Evolutionary conservation across 2,113 vertebrate species (phyloP).

Genomic region (Paradoxurus hermaphroditus): DNA sequence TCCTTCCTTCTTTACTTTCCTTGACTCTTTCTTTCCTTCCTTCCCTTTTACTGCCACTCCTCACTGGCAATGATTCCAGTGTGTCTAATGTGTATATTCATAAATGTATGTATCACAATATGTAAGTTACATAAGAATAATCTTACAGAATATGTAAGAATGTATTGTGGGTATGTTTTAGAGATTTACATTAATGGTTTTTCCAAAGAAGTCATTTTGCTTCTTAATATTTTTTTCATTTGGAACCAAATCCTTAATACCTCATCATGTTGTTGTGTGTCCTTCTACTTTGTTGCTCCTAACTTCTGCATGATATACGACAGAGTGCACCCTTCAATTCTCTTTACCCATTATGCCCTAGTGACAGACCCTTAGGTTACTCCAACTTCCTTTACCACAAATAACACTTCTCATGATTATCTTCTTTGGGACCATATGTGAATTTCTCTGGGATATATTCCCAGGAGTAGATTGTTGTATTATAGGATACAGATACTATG

Average conservation of each 20-base stretch:
- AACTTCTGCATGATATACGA: not conserved
- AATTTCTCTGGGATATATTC: slow-evolving; percentile 31
- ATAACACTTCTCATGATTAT: not conserved
- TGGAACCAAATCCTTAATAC: not conserved
- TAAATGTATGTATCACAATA: not conserved
- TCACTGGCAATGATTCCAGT: not conserved
- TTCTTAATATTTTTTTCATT: not conserved
- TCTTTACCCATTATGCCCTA: not conserved
- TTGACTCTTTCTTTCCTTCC: not conserved
- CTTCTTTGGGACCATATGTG: not conserved
- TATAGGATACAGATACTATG: not conserved
- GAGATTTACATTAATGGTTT: slow-evolving; percentile 9
- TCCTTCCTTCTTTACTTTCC: not conserved
- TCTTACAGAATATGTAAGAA: not conserved
- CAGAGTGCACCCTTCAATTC: not conserved
- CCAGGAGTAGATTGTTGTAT: not conserved
- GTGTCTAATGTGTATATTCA: slow-evolving; percentile 19
- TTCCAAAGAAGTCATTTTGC: not conserved
- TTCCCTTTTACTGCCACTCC: not conserved
- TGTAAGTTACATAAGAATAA: not conserved
- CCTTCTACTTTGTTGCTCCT: not conserved
- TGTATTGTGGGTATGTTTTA: not conserved
- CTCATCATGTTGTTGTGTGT: not conserved
- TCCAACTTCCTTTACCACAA: slow-evolving; percentile 8
- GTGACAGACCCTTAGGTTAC: not conserved